Conservation (phyloP, 2,888 invertebrate species). For the Crossocerus cetratus region DNA sequence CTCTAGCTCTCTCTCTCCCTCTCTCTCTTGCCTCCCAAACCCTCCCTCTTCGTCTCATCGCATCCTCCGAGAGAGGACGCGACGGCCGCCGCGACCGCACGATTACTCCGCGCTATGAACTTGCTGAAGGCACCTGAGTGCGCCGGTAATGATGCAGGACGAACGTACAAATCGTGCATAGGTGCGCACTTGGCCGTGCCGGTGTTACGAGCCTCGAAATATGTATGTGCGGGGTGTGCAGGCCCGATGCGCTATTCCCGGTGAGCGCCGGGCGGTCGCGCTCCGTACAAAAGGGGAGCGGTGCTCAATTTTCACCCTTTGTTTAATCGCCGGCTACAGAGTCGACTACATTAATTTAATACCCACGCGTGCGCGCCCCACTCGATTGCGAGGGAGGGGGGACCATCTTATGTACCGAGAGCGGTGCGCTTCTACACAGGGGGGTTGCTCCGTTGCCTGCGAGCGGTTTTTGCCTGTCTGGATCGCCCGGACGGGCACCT, state of each 20-base stretch:
- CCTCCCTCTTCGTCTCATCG: too few species aligned
- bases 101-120: neutral
- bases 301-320: conserved; percentile 76
- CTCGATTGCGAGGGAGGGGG: conserved; percentile 56
- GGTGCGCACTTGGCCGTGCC: conserved; percentile 13
- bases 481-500: conserved; percentile 23
- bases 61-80: neutral
- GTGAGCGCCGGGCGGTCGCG: conserved; percentile 20
- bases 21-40: too few species aligned
- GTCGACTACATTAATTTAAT: conserved; percentile 75
- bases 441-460: conserved; percentile 1
- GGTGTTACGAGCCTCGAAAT: conserved; percentile 40
- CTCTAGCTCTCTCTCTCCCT: too few species aligned
- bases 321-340: conserved; percentile 73
- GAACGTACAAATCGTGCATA: neutral
- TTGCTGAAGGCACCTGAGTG: neutral
- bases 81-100: neutral
- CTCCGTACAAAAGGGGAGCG: conserved; percentile 41
- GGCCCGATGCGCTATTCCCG: conserved; percentile 30
- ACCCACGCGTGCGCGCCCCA: conserved; percentile 66
- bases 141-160: neutral
- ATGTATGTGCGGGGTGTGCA: conserved; percentile 12
- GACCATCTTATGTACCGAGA: conserved; percentile 46
- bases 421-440: conserved; percentile 10
- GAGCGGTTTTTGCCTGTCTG: conserved; percentile 9